Evolutionary conservation across 2,113 vertebrate species (phyloP).

Genomic region (Albula glossodonta): DNA sequence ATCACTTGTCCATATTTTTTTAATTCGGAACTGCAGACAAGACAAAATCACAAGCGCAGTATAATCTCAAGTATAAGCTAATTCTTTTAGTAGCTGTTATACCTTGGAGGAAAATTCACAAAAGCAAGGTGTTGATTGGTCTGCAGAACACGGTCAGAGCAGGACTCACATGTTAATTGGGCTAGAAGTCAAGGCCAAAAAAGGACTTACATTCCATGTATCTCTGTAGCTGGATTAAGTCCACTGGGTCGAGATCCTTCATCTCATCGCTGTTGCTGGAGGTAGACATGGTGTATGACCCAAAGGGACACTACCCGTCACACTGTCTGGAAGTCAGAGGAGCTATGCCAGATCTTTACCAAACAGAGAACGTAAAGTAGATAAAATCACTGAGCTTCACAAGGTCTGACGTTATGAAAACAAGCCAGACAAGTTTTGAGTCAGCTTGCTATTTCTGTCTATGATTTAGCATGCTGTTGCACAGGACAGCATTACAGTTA

Average conservation of each 20-base stretch:
- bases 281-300: slow-evolving; percentile 62
- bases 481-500: no score
- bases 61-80: no score
- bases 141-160: no score
- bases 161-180: neutral
- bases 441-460: neutral
- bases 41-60: no score
- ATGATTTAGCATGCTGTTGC: no score
- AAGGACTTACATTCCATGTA: slow-evolving; percentile 89
- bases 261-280: slow-evolving; percentile 63
- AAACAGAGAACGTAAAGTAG: neutral
- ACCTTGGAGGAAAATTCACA: no score
- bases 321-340: neutral
- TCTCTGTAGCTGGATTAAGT: slow-evolving; percentile 90
- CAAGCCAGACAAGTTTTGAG: neutral
- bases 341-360: neutral
- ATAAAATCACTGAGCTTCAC: neutral
- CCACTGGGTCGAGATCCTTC: slow-evolving; percentile 82
- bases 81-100: no score
- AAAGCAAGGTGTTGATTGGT: no score
- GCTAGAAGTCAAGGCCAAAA: slow-evolving; percentile 14
- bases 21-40: no score
- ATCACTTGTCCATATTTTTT: no score
- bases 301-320: slow-evolving; percentile 8
- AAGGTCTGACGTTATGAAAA: neutral